A percentile compares a stretch with the other conserved stretches of the same genome.
phyloP scores from a whole-genome alignment of 1,140 invertebrate species.

The Dufourea novaeangliae region DNA sequence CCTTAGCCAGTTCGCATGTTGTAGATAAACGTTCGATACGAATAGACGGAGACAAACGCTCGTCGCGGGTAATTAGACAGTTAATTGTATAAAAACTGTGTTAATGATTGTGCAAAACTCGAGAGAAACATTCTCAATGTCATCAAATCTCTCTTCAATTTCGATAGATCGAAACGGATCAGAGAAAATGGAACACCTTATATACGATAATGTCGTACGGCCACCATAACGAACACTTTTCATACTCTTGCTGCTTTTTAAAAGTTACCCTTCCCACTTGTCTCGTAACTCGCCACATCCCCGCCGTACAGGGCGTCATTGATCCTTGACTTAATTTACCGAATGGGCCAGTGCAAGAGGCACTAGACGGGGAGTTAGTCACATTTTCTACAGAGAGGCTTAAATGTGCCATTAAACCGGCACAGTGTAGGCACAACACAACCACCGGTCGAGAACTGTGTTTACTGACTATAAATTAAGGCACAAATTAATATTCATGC shows the following conservation, averaged over 20 bases:
- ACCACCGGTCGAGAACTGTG: background rate
- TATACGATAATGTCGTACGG: background rate
- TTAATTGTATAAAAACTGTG: no score
- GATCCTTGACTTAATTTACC: conserved; percentile 25
- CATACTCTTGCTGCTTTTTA: background rate
- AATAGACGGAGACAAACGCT: no score
- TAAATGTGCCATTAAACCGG: conserved; percentile 8
- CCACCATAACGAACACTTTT: background rate
- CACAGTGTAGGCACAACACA: background rate
- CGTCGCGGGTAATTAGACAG: no score
- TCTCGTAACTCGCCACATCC: no score
- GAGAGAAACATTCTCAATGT: no score
- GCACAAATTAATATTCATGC: conserved; percentile 26
- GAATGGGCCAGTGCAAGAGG: background rate
- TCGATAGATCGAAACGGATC: no score
- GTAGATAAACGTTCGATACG: no score
- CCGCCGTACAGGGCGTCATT: background rate
- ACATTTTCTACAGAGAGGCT: background rate
- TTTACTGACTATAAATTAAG: conserved; percentile 30
- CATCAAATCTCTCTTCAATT: no score
- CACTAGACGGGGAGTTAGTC: background rate
- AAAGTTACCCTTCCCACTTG: background rate
- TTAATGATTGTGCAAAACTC: no score
- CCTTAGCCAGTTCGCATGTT: no score
- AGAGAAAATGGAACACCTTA: background rate